These are phyloP conservation scores for Harpalus rubripes DNA, from an alignment of 2,888 invertebrate genomes.

Conservation along the genomic window DNA sequence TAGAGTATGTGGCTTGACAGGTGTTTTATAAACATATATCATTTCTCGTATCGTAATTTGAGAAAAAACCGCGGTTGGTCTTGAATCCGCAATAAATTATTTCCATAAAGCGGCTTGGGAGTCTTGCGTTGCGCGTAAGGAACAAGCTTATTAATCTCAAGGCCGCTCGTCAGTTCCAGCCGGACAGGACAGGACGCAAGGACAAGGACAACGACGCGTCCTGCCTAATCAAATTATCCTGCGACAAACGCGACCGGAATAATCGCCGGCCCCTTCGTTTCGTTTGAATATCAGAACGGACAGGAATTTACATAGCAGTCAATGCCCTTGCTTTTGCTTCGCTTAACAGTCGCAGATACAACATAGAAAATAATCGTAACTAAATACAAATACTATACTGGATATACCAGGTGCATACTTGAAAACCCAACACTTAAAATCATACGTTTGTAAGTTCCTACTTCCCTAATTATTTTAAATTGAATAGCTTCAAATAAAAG, in stretches of 20 bases:
- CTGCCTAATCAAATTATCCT: slow-evolving; percentile 49
- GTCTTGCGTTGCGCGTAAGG: slow-evolving; percentile 34
- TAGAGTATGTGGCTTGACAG: slow-evolving; percentile 28
- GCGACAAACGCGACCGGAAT: slow-evolving; percentile 39
- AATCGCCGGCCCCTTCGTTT: not conserved
- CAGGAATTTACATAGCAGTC: slow-evolving; percentile 43
- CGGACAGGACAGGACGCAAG: slow-evolving; percentile 7
- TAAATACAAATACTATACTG: too few species aligned
- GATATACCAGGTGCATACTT: too few species aligned
- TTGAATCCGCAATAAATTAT: slow-evolving; percentile 50
- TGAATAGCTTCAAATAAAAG: too few species aligned
- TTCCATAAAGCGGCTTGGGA: slow-evolving; percentile 44
- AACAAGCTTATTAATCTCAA: slow-evolving; percentile 54
- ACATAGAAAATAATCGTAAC: not conserved
- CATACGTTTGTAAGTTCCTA: too few species aligned
- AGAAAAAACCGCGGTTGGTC: slow-evolving; percentile 29
- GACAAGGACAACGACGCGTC: slow-evolving; percentile 44
- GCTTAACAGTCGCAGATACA: not conserved
- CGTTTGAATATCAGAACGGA: slow-evolving; percentile 22
- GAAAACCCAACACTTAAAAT: too few species aligned
- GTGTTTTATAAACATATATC: slow-evolving; percentile 51
- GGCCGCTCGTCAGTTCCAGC: slow-evolving; percentile 16
- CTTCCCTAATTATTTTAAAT: too few species aligned
- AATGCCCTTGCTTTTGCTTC: not conserved
- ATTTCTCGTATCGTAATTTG: slow-evolving; percentile 50